A percentile compares a stretch with the other conserved stretches of the same genome.
These are phyloP conservation scores for Meloe dianella DNA, from an alignment of 2,888 invertebrate species.

Conservation along the genomic window DNA sequence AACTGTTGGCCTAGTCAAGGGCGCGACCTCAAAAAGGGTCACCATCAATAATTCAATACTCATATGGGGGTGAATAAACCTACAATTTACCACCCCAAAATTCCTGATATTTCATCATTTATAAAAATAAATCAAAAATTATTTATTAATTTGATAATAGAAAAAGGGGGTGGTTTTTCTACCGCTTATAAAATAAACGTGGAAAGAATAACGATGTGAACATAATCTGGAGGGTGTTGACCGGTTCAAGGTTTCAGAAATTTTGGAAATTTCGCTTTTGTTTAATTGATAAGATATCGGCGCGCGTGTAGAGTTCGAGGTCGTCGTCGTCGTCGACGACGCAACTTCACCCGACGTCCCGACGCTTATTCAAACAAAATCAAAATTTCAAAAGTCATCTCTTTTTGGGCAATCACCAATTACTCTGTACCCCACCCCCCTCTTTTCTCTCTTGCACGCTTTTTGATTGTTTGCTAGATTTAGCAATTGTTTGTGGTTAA, in stretches of 20 bases:
- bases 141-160: no score
- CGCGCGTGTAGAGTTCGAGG: slow-evolving; percentile 7
- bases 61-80: background rate
- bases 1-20: slow-evolving; percentile 8
- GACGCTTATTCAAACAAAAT: background rate
- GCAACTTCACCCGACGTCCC: slow-evolving; percentile 26
- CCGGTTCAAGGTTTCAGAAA: background rate
- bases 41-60: background rate
- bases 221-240: no score
- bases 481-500: no score
- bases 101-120: no score
- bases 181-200: background rate
- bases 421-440: no score
- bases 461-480: background rate
- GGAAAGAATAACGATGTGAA: background rate
- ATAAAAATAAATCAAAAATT: no score
- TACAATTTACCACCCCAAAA: background rate
- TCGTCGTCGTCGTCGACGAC: background rate
- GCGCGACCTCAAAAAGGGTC: slow-evolving; percentile 7
- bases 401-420: background rate
- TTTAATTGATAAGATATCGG: slow-evolving; percentile 5
- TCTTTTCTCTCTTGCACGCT: background rate
- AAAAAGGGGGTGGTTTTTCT: no score
- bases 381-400: background rate
- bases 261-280: background rate